A percentile compares a stretch with the other conserved stretches of the same genome.
Conservation (phyloP, 1,140 invertebrate species). For the Pantala flavescens region DNA sequence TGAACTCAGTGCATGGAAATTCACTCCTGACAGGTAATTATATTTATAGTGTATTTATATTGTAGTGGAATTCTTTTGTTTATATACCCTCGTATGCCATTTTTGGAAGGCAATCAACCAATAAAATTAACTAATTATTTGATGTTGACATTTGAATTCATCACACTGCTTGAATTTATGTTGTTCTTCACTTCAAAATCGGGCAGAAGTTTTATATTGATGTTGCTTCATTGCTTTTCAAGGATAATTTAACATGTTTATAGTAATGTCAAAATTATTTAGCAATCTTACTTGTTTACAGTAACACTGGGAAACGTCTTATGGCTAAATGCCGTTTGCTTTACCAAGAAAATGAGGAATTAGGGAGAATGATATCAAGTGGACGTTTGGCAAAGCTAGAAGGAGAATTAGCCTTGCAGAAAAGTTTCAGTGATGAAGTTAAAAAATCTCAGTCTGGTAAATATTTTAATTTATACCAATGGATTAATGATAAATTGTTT, state of each 20-base stretch:
- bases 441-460: slow-evolving; percentile 92
- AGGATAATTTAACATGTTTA: no score
- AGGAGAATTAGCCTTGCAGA: slow-evolving; percentile 88
- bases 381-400: slow-evolving; percentile 91
- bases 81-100: no score
- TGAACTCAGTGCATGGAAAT: slow-evolving; percentile 96
- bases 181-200: no score
- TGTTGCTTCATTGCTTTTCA: no score
- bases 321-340: slow-evolving; percentile 95
- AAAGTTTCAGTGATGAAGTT: slow-evolving; percentile 91
- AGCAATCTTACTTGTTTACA: slow-evolving; percentile 34
- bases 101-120: no score
- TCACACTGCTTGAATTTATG: no score
- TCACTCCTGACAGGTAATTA: slow-evolving; percentile 83
- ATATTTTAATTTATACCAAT: slow-evolving; percentile 11
- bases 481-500: slow-evolving; percentile 21
- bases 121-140: no score
- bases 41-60: slow-evolving; percentile 18
- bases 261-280: no score
- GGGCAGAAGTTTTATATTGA: no score
- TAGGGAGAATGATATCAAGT: slow-evolving; percentile 90
- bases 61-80: no score
- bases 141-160: no score
- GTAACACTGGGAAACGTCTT: slow-evolving; percentile 90
- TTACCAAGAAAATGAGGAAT: slow-evolving; percentile 97